Evolutionary conservation across 2,888 invertebrate genomes (phyloP).

Genomic region (Drosophila subquinaria): DNA sequence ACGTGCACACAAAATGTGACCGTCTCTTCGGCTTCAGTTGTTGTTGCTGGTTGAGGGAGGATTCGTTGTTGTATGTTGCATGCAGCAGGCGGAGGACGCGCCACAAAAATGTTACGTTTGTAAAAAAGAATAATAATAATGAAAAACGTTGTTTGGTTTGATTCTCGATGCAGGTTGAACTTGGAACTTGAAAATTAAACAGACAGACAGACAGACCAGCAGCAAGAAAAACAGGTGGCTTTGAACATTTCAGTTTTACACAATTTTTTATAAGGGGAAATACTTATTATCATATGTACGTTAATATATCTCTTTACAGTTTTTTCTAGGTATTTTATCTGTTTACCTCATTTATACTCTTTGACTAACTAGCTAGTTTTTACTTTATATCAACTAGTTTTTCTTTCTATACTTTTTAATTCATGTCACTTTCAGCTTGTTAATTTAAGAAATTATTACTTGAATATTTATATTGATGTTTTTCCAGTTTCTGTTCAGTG

Average conservation of each 20-base stretch:
- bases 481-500: conserved; percentile 47
- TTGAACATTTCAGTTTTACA: neutral
- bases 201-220: conserved; percentile 4
- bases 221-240: conserved; percentile 31
- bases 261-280: neutral
- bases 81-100: conserved; percentile 17
- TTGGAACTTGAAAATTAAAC: conserved; percentile 10
- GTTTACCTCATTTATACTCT: neutral
- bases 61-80: conserved; percentile 8
- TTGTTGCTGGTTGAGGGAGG: conserved; percentile 18
- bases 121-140: conserved; percentile 14
- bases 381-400: neutral
- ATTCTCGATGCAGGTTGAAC: conserved; percentile 45
- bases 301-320: neutral
- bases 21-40: conserved; percentile 18
- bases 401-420: neutral
- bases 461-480: conserved; percentile 18
- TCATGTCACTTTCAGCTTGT: conserved; percentile 10
- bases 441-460: neutral
- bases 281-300: neutral
- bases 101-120: conserved; percentile 33
- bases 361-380: neutral
- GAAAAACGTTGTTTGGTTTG: conserved; percentile 46
- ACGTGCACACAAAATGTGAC: conserved; percentile 64
- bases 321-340: neutral